Conservation (phyloP, 30 jellyfish, hydroid and myxozoan genomes). For the Phacellophora camtschatica region DNA sequence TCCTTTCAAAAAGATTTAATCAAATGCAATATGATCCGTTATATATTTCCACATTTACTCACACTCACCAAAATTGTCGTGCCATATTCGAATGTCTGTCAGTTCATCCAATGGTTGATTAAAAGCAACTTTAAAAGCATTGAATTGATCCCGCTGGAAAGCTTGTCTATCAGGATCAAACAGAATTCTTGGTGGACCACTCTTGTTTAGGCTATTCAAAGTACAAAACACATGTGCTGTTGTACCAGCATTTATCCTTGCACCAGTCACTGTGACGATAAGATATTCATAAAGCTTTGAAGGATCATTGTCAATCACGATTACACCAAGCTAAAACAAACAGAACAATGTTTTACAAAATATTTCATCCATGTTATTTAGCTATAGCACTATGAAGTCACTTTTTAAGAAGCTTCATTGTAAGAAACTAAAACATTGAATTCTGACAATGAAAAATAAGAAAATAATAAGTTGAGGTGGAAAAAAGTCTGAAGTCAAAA, state of each 20-base stretch:
- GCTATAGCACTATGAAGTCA: too few relatives aligned
- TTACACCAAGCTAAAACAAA: conserved; percentile 20
- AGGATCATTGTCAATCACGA: conserved; percentile 26
- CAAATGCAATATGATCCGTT: too few relatives aligned
- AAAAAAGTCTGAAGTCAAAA: too few relatives aligned
- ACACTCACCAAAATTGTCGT: conserved; percentile 60
- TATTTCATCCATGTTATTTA: too few relatives aligned
- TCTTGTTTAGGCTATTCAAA: neutral
- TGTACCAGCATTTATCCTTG: conserved; percentile 69
- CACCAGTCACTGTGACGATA: conserved; percentile 65
- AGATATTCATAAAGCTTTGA: conserved; percentile 44
- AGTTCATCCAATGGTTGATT: conserved; percentile 33
- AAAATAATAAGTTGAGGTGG: too few relatives aligned
- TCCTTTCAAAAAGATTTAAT: too few relatives aligned
- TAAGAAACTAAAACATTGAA: too few relatives aligned
- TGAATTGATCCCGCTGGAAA: conserved; percentile 37
- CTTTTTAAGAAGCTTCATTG: too few relatives aligned
- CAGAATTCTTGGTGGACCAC: conserved; percentile 35
- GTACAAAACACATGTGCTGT: conserved; percentile 75
- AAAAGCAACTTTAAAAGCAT: conserved; percentile 49
- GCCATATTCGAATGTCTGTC: conserved; percentile 55
- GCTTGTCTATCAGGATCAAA: conserved; percentile 39
- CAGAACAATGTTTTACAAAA: neutral
- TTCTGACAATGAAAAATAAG: too few relatives aligned
- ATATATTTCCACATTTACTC: neutral